These are phyloP conservation scores for Molorchus minor DNA, from an alignment of 2,888 invertebrate species.

Conservation along the genomic window DNA sequence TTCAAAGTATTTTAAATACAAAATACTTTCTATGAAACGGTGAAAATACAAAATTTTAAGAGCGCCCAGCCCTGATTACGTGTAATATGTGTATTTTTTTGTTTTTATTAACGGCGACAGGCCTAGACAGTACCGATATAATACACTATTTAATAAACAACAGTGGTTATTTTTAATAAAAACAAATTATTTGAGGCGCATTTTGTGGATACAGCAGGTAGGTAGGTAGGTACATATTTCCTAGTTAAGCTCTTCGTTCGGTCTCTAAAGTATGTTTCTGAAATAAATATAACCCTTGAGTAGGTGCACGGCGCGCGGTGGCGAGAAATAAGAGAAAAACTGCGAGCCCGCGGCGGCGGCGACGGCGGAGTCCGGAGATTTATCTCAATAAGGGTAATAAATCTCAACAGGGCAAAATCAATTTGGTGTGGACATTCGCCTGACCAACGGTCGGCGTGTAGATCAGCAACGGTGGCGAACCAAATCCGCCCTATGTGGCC, in stretches of 20 bases:
- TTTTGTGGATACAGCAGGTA: too few species aligned
- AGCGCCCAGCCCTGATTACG: too few species aligned
- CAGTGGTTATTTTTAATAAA: too few species aligned
- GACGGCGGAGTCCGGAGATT: slow-evolving; percentile 49
- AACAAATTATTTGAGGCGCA: too few species aligned
- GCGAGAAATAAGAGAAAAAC: slow-evolving; percentile 39
- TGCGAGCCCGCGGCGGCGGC: too few species aligned
- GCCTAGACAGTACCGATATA: too few species aligned
- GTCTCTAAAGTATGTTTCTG: slow-evolving; percentile 42
- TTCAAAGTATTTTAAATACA: too few species aligned
- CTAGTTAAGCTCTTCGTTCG: slow-evolving; percentile 31
- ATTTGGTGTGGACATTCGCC: slow-evolving; percentile 54
- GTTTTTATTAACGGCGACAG: too few species aligned
- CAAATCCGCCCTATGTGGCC: slow-evolving; percentile 52
- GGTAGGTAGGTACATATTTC: slow-evolving; percentile 42
- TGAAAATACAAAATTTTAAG: too few species aligned
- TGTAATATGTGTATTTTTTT: too few species aligned
- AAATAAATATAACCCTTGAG: slow-evolving; percentile 53
- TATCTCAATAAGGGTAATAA: slow-evolving; percentile 60
- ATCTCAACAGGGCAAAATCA: slow-evolving; percentile 58
- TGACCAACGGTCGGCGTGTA: slow-evolving; percentile 44
- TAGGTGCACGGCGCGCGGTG: slow-evolving; percentile 40
- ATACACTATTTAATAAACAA: too few species aligned
- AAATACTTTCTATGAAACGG: too few species aligned
- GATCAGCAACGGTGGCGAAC: slow-evolving; percentile 2